Conservation (phyloP, 53 echinoderm and acorn worm genomes). For the Astropecten irregularis region DNA sequence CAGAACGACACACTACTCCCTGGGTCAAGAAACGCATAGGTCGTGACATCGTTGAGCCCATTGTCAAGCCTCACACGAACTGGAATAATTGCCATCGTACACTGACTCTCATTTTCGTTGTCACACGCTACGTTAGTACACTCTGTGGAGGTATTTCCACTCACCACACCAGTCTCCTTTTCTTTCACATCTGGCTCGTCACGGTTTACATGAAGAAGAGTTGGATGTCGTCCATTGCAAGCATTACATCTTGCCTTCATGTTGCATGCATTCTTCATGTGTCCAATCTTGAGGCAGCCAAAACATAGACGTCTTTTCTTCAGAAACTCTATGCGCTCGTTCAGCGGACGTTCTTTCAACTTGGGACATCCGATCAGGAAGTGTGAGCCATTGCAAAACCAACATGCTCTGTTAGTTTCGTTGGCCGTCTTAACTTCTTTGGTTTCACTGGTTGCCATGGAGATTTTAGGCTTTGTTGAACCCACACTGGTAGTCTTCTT, state of each 20-base stretch:
- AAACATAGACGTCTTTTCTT: slow-evolving; percentile 47
- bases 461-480: slow-evolving; percentile 22
- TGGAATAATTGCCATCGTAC: slow-evolving; percentile 50
- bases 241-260: slow-evolving; percentile 27
- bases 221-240: slow-evolving; percentile 52
- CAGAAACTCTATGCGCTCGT: slow-evolving; percentile 29
- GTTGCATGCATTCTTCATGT: slow-evolving; percentile 43
- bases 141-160: background rate
- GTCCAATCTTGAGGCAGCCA: slow-evolving; percentile 56
- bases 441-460: slow-evolving; percentile 16
- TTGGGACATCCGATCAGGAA: slow-evolving; percentile 35
- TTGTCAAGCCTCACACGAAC: slow-evolving; percentile 34
- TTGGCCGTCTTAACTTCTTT: background rate
- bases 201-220: slow-evolving; percentile 34
- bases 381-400: slow-evolving; percentile 33
- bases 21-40: slow-evolving; percentile 58
- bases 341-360: slow-evolving; percentile 14
- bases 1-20: too few relatives aligned
- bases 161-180: slow-evolving; percentile 1
- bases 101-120: background rate
- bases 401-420: slow-evolving; percentile 4
- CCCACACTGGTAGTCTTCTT: background rate
- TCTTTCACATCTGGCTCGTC: background rate
- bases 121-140: slow-evolving; percentile 27
- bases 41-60: too few relatives aligned